A percentile compares a stretch with the other conserved stretches of the same genome.
Conservation (phyloP, 2,888 invertebrate species). For the Empis stercorea region DNA sequence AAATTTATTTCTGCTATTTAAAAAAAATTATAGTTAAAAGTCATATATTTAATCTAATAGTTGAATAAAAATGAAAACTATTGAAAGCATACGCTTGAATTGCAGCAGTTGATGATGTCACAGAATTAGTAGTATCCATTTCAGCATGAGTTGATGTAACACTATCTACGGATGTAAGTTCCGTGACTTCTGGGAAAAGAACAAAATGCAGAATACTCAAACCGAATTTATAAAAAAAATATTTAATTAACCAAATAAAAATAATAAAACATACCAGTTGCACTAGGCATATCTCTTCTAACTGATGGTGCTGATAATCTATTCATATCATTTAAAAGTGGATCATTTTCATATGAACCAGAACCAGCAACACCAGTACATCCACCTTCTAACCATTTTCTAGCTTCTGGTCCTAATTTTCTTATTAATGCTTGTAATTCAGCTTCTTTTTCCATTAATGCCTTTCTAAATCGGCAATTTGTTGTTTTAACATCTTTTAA, state of each 20-base stretch:
- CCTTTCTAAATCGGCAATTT: constrained; percentile 72
- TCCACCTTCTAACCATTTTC: constrained; percentile 35
- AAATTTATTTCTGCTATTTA: constrained; percentile 5
- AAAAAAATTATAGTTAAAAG: background rate
- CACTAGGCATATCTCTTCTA: constrained; percentile 34
- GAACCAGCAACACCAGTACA: constrained; percentile 20
- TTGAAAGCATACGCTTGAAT: no score
- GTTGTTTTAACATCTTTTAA: constrained; percentile 71
- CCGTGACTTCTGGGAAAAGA: constrained; percentile 50
- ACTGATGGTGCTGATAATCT: constrained; percentile 32
- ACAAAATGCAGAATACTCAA: no score
- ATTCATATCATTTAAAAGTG: constrained; percentile 27
- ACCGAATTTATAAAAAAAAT: background rate
- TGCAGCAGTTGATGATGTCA: constrained; percentile 20
- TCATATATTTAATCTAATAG: background rate
- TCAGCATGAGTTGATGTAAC: constrained; percentile 52
- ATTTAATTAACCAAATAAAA: no score
- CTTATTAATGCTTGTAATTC: constrained; percentile 50
- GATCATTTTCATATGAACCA: constrained; percentile 18
- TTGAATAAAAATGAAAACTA: background rate
- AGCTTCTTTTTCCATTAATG: constrained; percentile 70
- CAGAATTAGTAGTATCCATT: constrained; percentile 36
- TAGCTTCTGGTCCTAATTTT: constrained; percentile 34
- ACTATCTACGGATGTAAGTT: constrained; percentile 59
- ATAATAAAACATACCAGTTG: constrained; percentile 26